Conservation (phyloP, 2,888 invertebrate species). For the Drosophila picticornis region DNA sequence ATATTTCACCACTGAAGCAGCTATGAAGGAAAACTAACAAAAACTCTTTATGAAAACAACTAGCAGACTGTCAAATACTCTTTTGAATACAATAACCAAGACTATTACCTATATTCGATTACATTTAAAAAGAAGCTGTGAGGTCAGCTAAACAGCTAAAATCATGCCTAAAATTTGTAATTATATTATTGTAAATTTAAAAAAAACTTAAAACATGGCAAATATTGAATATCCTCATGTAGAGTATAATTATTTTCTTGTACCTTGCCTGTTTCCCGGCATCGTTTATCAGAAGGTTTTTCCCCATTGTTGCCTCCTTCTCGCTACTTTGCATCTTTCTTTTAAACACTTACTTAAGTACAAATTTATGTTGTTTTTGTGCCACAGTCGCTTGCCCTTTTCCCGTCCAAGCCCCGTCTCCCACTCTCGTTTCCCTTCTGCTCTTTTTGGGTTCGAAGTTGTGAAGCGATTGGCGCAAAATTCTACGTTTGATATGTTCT, state of each 20-base stretch:
- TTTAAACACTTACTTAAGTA: slow-evolving; percentile 81
- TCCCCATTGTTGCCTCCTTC: slow-evolving; percentile 6
- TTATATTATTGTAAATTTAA: neutral
- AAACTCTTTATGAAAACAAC: neutral
- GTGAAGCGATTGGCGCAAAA: slow-evolving; percentile 68
- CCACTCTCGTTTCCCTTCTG: neutral
- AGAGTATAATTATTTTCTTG: slow-evolving; percentile 32
- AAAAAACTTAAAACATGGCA: neutral
- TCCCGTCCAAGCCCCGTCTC: neutral
- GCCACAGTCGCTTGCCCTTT: slow-evolving; percentile 29
- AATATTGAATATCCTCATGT: fast-evolving
- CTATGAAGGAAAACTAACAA: slow-evolving; percentile 48
- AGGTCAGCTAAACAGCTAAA: neutral
- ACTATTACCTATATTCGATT: neutral
- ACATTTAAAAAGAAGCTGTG: neutral
- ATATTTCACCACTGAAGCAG: slow-evolving; percentile 70
- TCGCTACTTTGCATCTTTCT: slow-evolving; percentile 59
- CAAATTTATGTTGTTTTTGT: slow-evolving; percentile 79
- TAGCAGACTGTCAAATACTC: slow-evolving; percentile 11
- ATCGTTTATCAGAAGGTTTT: slow-evolving; percentile 61
- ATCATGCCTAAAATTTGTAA: neutral
- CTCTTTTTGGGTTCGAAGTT: slow-evolving; percentile 5
- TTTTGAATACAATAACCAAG: neutral
- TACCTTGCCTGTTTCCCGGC: slow-evolving; percentile 31
- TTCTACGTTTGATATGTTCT: slow-evolving; percentile 75